Evolutionary conservation across 2,113 vertebrate species (phyloP).

Genomic region (Smithornis capensis): DNA sequence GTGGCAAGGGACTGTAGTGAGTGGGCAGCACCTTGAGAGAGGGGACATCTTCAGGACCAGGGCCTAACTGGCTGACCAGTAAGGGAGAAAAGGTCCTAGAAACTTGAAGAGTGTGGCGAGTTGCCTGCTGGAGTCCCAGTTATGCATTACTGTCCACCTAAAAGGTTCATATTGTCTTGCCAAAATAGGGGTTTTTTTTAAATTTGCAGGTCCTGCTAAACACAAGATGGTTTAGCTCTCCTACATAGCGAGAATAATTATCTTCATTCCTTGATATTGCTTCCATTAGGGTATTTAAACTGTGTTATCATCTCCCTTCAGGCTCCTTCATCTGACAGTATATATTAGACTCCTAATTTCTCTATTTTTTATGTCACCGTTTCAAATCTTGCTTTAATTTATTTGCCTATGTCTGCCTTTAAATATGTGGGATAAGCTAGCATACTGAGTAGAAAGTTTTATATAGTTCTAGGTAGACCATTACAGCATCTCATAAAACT

Average conservation of each 20-base stretch:
- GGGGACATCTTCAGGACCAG: not conserved
- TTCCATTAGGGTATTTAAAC: constrained; percentile 35
- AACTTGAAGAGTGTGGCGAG: not conserved
- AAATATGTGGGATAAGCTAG: constrained; percentile 1
- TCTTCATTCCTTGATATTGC: not conserved
- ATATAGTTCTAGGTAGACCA: not conserved
- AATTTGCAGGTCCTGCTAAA: not conserved
- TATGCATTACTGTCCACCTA: not conserved
- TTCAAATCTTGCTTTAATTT: constrained; percentile 24
- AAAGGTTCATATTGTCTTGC: not conserved
- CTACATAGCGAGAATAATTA: not conserved
- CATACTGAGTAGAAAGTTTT: not conserved
- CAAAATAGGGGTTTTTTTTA: not conserved
- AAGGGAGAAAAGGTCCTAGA: not conserved
- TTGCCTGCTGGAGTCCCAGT: not conserved
- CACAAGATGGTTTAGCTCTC: not conserved
- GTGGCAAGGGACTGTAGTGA: not conserved
- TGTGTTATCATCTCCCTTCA: constrained; percentile 43
- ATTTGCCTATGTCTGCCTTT: constrained; percentile 34
- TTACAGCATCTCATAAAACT: not conserved
- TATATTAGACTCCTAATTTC: constrained; percentile 16
- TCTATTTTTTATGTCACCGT: constrained; percentile 18
- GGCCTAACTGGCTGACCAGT: not conserved
- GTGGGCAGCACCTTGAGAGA: not conserved
- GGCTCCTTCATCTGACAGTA: constrained; percentile 45